Evolutionary conservation across 1,140 invertebrate species (phyloP), one percentile per base, ranked within the genome.

Genomic region (Drosophila repleta): DNA sequence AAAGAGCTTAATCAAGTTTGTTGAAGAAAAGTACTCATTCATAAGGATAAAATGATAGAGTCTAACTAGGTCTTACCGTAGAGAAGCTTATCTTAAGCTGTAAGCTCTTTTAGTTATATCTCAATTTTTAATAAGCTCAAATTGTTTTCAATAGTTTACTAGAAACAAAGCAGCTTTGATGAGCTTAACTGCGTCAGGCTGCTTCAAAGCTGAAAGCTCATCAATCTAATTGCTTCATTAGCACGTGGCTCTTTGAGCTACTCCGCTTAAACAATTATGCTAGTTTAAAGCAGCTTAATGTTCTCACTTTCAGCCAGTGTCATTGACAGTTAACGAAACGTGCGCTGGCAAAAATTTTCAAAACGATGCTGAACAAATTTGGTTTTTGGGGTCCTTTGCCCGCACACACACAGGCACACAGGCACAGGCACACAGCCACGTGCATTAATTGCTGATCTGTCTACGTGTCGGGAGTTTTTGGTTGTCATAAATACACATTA

Each of bases 371-470:
- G 17, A 26, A 35, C 35, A 43, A 71, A 65, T 51, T 45, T 49
- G 20, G 41, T 35, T 35, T 35, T 43, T 29, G 24, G 24, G 58
- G 43, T 26, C 15, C 21, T 24, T 43, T 17, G 29, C 46, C 52
- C 53, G 18, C 43, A 46, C 43, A 46, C 43, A 46, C 17, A 46
- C 43, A 4, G 1, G 21, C 10, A 11, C 37, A 39, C 4, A 10
- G 8, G 10, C 5, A 3, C 7, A 20, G 1, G 5, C 7, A 18
- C 41, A 8, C 17, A 20, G 58, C 58, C 68, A 65, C 65, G 70
- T 77, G 77, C 77, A 85, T 60, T 81, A 81, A 81, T 85, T 84
- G 78, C 78, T 85, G 82, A 85, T 85, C 76, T 87, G 78, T 75
- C 66, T 62, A 70, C 61, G 79, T 78, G 79, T 63, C 29, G 70